Conservation (phyloP, 2,113 vertebrate species). For the Ictalurus punctatus region DNA sequence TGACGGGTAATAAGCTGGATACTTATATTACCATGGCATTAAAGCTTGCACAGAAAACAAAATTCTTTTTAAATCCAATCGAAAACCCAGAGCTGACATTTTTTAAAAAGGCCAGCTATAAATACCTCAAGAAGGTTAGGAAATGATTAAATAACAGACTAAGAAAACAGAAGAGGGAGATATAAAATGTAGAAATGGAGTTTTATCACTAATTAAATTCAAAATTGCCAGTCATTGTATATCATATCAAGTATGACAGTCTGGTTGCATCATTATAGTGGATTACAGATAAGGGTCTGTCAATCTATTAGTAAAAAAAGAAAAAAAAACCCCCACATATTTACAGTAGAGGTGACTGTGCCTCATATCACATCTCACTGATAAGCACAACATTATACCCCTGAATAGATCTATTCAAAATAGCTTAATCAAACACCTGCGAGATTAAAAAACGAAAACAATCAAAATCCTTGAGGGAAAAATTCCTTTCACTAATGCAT, state of each 20-base stretch:
- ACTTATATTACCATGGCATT: slow-evolving; percentile 7
- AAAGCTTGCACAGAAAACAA: slow-evolving; percentile 25
- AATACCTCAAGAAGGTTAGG: background rate
- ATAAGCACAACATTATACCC: background rate
- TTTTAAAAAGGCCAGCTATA: slow-evolving; percentile 3
- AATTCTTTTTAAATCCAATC: slow-evolving; percentile 19
- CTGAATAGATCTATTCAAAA: background rate
- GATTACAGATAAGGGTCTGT: background rate
- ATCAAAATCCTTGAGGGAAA: background rate
- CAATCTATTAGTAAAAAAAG: background rate
- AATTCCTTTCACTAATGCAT: background rate
- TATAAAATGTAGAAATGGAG: background rate
- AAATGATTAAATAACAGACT: background rate
- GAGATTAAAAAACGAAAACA: background rate
- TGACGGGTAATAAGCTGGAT: background rate
- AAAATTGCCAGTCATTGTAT: background rate
- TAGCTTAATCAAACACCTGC: background rate
- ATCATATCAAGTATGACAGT: background rate
- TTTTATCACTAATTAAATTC: background rate
- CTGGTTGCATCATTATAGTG: background rate
- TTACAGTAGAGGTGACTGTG: background rate
- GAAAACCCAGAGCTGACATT: slow-evolving; percentile 23
- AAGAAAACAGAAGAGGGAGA: background rate
- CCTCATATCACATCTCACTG: background rate
- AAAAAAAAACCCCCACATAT: background rate